A percentile compares a stretch with the other conserved stretches of the same genome.
phyloP scores from a whole-genome alignment of 2,888 invertebrate species.

The Agrochola lota region DNA sequence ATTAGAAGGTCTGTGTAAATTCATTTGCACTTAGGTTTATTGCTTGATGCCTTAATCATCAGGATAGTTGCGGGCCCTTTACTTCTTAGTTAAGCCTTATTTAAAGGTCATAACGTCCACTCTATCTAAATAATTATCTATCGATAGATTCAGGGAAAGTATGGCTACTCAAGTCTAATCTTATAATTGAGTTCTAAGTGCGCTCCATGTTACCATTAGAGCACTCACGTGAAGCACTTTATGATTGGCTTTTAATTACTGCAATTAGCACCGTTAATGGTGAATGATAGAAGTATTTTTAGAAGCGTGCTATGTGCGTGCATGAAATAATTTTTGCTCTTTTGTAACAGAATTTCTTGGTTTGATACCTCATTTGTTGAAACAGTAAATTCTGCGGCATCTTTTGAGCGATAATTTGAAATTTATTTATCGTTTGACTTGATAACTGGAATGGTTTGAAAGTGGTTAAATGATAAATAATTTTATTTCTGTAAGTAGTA shows the following conservation, averaged over 20 bases:
- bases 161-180: constrained; percentile 40
- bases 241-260: constrained; percentile 48
- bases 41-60: background rate
- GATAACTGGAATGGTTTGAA: too few relatives aligned
- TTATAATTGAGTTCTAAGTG: constrained; percentile 42
- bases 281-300: constrained; percentile 21
- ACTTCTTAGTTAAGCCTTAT: background rate
- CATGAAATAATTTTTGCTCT: constrained; percentile 7
- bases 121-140: background rate
- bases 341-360: constrained; percentile 6
- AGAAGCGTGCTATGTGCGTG: background rate
- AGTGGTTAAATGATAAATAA: too few relatives aligned
- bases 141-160: constrained; percentile 4
- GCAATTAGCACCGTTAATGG: constrained; percentile 31
- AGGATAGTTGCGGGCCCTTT: background rate
- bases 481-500: too few relatives aligned
- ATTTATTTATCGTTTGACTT: background rate
- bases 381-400: constrained; percentile 1
- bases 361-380: background rate
- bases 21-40: background rate
- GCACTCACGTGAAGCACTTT: constrained; percentile 46
- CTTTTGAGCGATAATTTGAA: constrained; percentile 2
- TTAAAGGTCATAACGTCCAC: background rate
- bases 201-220: constrained; percentile 42
- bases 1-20: background rate